Conservation (phyloP, 2,797 vertebrate genomes). For the Anguilla pacifica region DNA sequence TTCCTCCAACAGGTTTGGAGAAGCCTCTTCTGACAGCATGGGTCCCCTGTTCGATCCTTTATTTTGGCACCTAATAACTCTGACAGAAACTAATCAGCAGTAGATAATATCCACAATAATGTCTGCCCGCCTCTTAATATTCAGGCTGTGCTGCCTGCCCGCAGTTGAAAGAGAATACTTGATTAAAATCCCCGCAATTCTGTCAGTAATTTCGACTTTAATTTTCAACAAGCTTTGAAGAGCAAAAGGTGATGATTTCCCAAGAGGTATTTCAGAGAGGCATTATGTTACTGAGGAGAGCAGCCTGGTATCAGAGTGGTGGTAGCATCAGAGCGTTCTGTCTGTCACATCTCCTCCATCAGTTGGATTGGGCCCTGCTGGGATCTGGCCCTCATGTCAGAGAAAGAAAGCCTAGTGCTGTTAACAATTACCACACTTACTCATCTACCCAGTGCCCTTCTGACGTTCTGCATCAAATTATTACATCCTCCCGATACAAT, state of each 20-base stretch:
- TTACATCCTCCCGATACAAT: conserved; percentile 23
- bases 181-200: conserved; percentile 71
- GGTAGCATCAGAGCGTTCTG: conserved; percentile 48
- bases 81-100: conserved; percentile 55
- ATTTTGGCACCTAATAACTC: conserved; percentile 55
- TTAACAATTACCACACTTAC: conserved; percentile 27
- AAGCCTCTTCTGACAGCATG: conserved; percentile 40
- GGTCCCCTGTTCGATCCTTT: conserved; percentile 61
- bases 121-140: conserved; percentile 59
- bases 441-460: conserved; percentile 8
- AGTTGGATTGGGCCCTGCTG: conserved; percentile 27
- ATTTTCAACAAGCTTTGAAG: conserved; percentile 64
- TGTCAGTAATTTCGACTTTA: conserved; percentile 68
- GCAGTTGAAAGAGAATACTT: conserved; percentile 71
- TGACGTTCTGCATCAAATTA: conserved; percentile 3
- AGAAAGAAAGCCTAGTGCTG: background rate
- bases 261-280: conserved; percentile 60
- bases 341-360: conserved; percentile 28
- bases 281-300: conserved; percentile 52
- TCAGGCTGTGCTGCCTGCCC: conserved; percentile 48
- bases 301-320: conserved; percentile 47
- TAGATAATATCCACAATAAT: conserved; percentile 61
- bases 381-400: conserved; percentile 5
- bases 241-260: conserved; percentile 72
- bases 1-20: conserved; percentile 46